Conservation (phyloP, 2,888 invertebrate genomes). For the Cephonodes hylas region DNA sequence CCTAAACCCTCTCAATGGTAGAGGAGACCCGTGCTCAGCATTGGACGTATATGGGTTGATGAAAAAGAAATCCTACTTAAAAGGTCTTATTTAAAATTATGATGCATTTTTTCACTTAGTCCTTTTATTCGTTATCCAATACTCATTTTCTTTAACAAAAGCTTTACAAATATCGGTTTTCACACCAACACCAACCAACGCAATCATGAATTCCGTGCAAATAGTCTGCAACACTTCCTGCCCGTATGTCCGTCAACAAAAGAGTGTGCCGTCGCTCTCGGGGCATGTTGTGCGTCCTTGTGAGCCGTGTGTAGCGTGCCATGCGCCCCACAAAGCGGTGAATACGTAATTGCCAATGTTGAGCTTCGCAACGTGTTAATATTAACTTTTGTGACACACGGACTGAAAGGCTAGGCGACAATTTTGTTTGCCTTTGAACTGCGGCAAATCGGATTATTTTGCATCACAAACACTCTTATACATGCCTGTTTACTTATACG, state of each 20-base stretch:
- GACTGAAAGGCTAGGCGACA: neutral
- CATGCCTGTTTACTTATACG: no score
- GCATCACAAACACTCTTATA: no score
- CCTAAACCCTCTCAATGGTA: no score
- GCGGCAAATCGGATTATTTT: neutral
- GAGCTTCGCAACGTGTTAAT: conserved; percentile 8
- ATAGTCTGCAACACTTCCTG: neutral
- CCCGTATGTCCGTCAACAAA: neutral
- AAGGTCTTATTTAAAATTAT: no score
- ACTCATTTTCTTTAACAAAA: no score
- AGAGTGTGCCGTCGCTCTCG: neutral
- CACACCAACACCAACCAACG: neutral
- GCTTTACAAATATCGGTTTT: no score
- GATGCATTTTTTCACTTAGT: no score
- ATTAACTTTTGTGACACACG: conserved; percentile 15
- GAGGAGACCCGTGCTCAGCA: no score
- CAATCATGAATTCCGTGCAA: neutral
- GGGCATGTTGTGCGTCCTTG: neutral
- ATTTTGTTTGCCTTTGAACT: neutral
- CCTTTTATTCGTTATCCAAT: no score
- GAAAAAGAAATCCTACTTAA: no score
- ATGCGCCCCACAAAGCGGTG: conserved; percentile 11
- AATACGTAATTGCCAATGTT: conserved; percentile 13
- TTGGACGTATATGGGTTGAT: no score
- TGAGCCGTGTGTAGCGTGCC: conserved; percentile 6